Base-by-base conservation (phyloP, 2,113 vertebrate species). In the Ciconia boyciana region DNA sequence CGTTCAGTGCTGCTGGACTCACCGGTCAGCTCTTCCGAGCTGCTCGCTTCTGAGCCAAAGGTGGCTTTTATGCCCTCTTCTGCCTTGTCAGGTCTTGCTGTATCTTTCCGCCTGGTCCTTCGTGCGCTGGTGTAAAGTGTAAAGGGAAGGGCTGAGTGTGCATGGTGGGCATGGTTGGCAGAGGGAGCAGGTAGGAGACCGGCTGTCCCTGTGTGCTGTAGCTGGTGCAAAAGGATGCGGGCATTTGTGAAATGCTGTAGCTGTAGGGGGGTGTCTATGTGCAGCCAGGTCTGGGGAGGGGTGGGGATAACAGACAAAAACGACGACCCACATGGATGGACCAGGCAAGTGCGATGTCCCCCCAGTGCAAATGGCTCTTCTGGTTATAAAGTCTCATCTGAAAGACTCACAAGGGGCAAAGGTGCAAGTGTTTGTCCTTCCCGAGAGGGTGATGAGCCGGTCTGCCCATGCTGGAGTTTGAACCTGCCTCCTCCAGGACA, bases 251-350 rank as follows among this genome's bases (percentile, higher is more conserved):
- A 26, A 14, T 3, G 39, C 52, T 3, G 6, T 14, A 41, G 41
- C 54, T 5, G 34, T 7, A 0, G 22, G 9, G 29, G 5, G 44
- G 26, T 22, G 39, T 26, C 31, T 60, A 2, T 6, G 1, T 8
- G 62, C 49, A 8, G 36, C 36, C 64, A 17, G 48, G 39, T 52
- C 60, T 31, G 77, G n/a, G 51, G 16, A 55, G 9, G 25, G 18
- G 34, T 13, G 34, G 21, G 15, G 24, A 4, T 1, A 25, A 13
- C 0, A 18, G 34, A 4, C 55, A 65, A 8, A 69, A 69, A 4
- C 0, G 3, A 32, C 2, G 5, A 15, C 36, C 51, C n/a, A 6
- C 8, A 1, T 1, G 25, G 62, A 26, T n/a, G 32, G 25, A 34
- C 44, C n/a, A 3, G 66, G 25, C 54, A 8, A 14, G 18, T 2